Base-by-base conservation (phyloP, 2,113 vertebrate species). In the Pterophyllum scalare region DNA sequence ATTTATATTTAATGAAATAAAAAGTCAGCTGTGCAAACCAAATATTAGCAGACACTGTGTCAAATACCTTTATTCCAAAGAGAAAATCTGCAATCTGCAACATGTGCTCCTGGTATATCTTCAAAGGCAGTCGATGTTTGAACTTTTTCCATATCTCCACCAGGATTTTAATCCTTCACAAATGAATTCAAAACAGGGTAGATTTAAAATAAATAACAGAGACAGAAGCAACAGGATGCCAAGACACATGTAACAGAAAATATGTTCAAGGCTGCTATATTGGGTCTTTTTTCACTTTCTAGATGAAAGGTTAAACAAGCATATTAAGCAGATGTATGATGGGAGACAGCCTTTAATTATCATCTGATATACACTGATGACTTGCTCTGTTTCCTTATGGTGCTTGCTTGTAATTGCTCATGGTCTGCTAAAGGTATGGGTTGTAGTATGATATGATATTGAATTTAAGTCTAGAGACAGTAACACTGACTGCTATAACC, bases 141-240 rank as follows among this genome's bases (percentile, higher is more conserved):
- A 97, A 98, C 80, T 97, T 97, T 91, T 93, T 96, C 97, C 97
- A 97, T 89, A 97, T 97, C 62, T 96, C 95, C 94, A 97, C 96
- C 57, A 99, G 94, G 54, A 92, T 88, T 62, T 95, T 96, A 81
- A 96, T 93, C 90, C 98, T 99, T 77, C 20, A 5, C 74, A 84
- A 91, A 86, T 85, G 9, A 95, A 72, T 72, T 72, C 24, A 72
- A 19, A 72, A 8, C 49, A 52, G 43, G 17, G 4, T 13, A 72
- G 17, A 24, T 72, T 72, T 72, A 52, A 52, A 72, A 49, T 70
- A 70, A 49, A 49, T 28, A 49, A 28, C 65, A 52, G 20, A 70
- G 28, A 70, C 49, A 72, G 9, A 5, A 31, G 2, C 43, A 70
- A 0, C 65, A 20, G 19, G 6, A 1, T 15, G 1, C 9, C 24